Evolutionary conservation across 2,888 invertebrate species (phyloP), one percentile per base, ranked within the genome.

Genomic region (Bellardia bayeri): DNA sequence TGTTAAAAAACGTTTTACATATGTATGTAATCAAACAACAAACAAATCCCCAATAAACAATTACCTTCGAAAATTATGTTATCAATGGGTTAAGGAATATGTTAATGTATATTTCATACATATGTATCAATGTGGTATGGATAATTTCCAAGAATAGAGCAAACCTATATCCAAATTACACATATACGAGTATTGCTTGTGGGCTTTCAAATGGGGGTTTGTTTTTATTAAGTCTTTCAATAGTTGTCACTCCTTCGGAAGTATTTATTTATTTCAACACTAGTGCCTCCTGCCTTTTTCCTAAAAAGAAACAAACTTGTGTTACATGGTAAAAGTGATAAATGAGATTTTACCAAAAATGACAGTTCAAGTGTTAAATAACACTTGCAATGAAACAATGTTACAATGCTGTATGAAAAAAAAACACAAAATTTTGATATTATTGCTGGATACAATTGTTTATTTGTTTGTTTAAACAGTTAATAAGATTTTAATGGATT

Each of bases 401-500:
- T 79, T 82, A 82, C 86, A 89, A 90, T 88, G 80, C 84, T 68
- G 49, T 79, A 84, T 54, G 80, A 72, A 74, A 30, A 56, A 42
- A 83, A 51, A 61, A 75, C 63, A 14, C 66, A 42, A 40, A 30
- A 40, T 40, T 84, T 84, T 85, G 49, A 81, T 82, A 69, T 84
- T 79, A 82, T 84, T 88, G 72, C 64, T 54, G 74, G 45, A 40
- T 74, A 33, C 56, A 51, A 72, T 61, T 49, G 33, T 81, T 49
- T 87, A 88, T 87, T 90, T 89, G 42, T 72, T 76, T 81, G 45
- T 71, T 86, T 91, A 90, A 89, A 88, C 89, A 90, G 90, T 91
- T 91, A 92, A 92, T 91, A 91, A 90, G 89, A 88, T 89, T 91
- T 91, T 91, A 91, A 92, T 91, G 91, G 83, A 78, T 64, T 82